phyloP scores from a whole-genome alignment of 2,797 vertebrate genomes.

The Sebastes aleutianus region DNA sequence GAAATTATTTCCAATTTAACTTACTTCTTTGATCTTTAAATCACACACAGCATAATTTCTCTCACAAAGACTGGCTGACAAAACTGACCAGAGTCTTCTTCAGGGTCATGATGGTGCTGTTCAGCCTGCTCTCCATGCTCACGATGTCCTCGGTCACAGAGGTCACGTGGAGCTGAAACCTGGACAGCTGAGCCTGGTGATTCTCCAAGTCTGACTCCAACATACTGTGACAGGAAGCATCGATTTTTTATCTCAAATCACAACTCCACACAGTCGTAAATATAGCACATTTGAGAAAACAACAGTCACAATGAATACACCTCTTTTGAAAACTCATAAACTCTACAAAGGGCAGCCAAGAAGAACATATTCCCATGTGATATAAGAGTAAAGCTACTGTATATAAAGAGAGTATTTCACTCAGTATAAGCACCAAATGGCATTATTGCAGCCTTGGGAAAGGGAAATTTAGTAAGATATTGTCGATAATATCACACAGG shows the following conservation, averaged over 20 bases:
- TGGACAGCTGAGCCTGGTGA: constrained; percentile 68
- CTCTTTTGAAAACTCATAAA: background rate
- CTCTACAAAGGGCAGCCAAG: background rate
- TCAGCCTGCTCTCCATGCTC: constrained; percentile 65
- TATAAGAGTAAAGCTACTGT: background rate
- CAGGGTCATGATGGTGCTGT: constrained; percentile 51
- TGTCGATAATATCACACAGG: background rate
- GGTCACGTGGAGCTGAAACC: constrained; percentile 68
- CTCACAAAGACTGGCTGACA: background rate
- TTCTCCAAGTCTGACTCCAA: constrained; percentile 76
- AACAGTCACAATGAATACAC: background rate
- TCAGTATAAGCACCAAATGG: background rate
- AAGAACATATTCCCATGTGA: background rate
- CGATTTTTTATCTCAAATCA: background rate
- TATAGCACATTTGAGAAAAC: background rate
- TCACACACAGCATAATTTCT: background rate
- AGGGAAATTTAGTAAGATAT: background rate
- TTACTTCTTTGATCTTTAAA: background rate
- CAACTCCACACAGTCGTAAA: background rate
- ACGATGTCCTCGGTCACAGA: constrained; percentile 65
- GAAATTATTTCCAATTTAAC: background rate
- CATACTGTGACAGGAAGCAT: constrained; percentile 25
- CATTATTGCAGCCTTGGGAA: background rate
- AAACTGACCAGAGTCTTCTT: constrained; percentile 55
- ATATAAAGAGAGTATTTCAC: background rate